A percentile compares a stretch with the other conserved stretches of the same genome.
phyloP scores from a whole-genome alignment of 2,113 vertebrate species.

The Tetrao urogallus region DNA sequence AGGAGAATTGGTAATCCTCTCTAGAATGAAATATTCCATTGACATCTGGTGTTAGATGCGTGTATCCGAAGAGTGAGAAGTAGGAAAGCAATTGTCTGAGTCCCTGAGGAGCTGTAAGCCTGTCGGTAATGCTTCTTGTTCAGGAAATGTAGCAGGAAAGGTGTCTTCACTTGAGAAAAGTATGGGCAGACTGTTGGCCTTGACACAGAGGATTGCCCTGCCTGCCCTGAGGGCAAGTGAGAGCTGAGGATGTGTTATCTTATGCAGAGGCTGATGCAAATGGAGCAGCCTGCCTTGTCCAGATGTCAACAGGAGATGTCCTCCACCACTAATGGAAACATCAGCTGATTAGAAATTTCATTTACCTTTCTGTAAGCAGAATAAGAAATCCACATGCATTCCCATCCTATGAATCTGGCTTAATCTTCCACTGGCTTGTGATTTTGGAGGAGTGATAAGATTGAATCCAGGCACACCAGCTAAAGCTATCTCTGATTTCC shows the following conservation, averaged over 20 bases:
- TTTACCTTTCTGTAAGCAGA: background rate
- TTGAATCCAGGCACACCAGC: slow-evolving; percentile 35
- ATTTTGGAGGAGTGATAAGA: slow-evolving; percentile 34
- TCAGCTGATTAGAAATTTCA: background rate
- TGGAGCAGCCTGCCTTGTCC: background rate
- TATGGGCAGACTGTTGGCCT: accelerated
- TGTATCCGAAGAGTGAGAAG: background rate
- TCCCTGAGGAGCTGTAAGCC: background rate
- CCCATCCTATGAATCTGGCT: slow-evolving; percentile 6
- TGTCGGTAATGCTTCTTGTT: background rate
- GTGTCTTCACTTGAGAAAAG: background rate
- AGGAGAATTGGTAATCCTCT: background rate
- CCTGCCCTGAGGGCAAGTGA: accelerated
- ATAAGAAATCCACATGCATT: slow-evolving; percentile 33
- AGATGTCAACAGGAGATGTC: background rate
- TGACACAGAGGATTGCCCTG: background rate
- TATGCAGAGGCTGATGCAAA: background rate
- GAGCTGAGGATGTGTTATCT: background rate
- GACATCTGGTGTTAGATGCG: background rate
- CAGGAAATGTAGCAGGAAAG: background rate
- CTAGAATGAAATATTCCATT: background rate
- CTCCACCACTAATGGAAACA: background rate
- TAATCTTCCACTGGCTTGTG: slow-evolving; percentile 31
- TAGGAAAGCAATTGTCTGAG: background rate
- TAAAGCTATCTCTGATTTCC: background rate